phyloP scores from a whole-genome alignment of 2,797 vertebrate species.

The Microctenopoma steveboyesi region DNA sequence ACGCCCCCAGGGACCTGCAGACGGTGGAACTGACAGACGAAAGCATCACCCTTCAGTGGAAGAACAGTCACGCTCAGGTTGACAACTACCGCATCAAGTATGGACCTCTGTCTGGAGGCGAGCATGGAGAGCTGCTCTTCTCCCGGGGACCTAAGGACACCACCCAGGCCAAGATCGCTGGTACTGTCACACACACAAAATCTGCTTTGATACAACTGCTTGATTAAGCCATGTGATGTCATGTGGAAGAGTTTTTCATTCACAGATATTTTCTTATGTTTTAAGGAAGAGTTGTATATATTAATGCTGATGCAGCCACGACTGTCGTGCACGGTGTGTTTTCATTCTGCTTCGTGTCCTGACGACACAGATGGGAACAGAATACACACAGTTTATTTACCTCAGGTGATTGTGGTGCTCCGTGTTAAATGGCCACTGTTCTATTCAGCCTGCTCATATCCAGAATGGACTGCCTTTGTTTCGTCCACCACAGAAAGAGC shows the following conservation, averaged over 20 bases:
- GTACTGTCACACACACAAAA: constrained; percentile 68
- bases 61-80: constrained; percentile 87
- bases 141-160: constrained; percentile 84
- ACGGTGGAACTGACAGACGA: constrained; percentile 89
- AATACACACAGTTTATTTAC: constrained; percentile 35
- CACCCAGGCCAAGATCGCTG: constrained; percentile 90
- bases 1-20: constrained; percentile 90
- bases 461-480: constrained; percentile 56
- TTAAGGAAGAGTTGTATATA: too few relatives aligned
- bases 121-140: constrained; percentile 90
- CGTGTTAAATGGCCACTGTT: constrained; percentile 46
- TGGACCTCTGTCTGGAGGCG: constrained; percentile 93
- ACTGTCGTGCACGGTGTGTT: too few relatives aligned
- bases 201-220: too few relatives aligned
- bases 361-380: constrained; percentile 9
- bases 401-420: constrained; percentile 34
- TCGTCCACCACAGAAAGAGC: constrained; percentile 63
- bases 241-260: too few relatives aligned
- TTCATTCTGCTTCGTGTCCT: too few relatives aligned
- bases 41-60: constrained; percentile 96
- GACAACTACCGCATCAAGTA: constrained; percentile 94
- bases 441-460: constrained; percentile 60
- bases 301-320: too few relatives aligned
- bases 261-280: too few relatives aligned
- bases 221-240: too few relatives aligned